A percentile compares a stretch with the other conserved stretches of the same genome.
phyloP scores from a whole-genome alignment of 2,113 vertebrate species.

The Cochlearius cochlearius region DNA sequence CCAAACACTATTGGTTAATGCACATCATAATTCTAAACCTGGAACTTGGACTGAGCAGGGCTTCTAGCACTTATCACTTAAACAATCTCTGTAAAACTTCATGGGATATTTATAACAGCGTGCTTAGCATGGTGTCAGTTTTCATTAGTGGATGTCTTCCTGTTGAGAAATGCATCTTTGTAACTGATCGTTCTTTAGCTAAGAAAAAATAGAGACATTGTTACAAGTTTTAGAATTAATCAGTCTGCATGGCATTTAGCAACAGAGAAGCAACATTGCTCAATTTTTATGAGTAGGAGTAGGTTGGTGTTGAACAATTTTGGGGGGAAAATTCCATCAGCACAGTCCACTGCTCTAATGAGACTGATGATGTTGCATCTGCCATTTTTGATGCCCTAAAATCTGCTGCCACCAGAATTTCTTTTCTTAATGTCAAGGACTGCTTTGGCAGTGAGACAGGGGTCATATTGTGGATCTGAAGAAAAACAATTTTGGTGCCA shows the following conservation, averaged over 20 bases:
- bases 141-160: neutral
- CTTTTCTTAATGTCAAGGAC: constrained; percentile 21
- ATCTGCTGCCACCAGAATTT: neutral
- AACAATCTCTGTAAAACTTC: neutral
- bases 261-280: neutral
- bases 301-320: neutral
- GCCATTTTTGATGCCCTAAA: neutral
- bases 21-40: neutral
- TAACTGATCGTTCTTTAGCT: neutral
- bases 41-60: neutral
- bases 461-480: constrained; percentile 16
- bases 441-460: constrained; percentile 26
- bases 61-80: neutral
- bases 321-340: neutral
- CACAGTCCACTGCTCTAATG: neutral
- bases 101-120: neutral
- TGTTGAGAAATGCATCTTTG: neutral
- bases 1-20: neutral
- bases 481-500: constrained; percentile 24
- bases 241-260: neutral
- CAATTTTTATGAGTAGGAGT: neutral
- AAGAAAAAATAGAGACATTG: neutral
- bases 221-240: neutral
- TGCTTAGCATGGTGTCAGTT: neutral
- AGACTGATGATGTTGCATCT: neutral